These are phyloP conservation scores for Suncus etruscus DNA, from an alignment of 2,113 vertebrate genomes.

Conservation along the genomic window DNA sequence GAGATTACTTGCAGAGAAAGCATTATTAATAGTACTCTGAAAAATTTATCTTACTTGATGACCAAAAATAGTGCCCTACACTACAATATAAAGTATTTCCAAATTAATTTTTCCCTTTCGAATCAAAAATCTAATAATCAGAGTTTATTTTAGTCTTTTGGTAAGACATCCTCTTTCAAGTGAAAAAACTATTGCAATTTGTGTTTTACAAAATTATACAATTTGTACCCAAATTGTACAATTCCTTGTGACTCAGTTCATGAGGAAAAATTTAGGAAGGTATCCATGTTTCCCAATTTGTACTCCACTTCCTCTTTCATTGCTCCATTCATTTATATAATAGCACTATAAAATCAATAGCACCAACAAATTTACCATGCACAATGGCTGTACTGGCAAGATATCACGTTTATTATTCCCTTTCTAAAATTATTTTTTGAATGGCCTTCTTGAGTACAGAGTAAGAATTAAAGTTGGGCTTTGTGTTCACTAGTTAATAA, in stretches of 20 bases:
- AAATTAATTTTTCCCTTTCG: background rate
- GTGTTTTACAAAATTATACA: too few relatives aligned
- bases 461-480: background rate
- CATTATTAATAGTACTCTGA: background rate
- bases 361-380: background rate
- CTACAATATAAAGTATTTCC: background rate
- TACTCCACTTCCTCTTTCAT: background rate
- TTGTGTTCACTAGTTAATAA: constrained; percentile 2
- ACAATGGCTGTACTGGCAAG: background rate
- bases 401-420: background rate
- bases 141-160: background rate
- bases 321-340: background rate
- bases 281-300: background rate
- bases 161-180: background rate
- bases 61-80: background rate
- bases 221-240: too few relatives aligned
- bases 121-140: background rate
- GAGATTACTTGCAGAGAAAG: background rate
- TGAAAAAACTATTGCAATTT: background rate
- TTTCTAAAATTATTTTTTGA: constrained; percentile 46
- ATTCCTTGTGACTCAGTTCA: background rate
- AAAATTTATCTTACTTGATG: background rate
- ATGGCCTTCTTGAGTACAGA: background rate
- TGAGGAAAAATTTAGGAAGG: background rate
- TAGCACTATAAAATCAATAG: constrained; percentile 3